Percentiles rank a stretch among this genome's conserved stretches.
Conservation (phyloP, 1,140 invertebrate species). For the Drosophila neocordata region DNA sequence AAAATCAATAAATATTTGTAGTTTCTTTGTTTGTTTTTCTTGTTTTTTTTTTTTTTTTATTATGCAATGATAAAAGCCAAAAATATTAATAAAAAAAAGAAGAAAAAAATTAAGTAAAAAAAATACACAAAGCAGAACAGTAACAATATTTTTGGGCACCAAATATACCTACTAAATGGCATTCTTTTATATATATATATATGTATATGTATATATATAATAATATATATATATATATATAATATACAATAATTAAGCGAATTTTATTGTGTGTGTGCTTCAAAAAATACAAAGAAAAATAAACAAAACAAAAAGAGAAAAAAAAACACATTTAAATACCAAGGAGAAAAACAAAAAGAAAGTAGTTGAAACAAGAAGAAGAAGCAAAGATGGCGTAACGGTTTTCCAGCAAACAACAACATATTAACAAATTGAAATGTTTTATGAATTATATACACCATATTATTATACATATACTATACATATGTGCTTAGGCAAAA, state of each 20-base stretch:
- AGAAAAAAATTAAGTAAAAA: constrained; percentile 18
- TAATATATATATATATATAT: constrained; percentile 27
- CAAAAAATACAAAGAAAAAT: constrained; percentile 19
- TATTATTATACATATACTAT: constrained; percentile 46
- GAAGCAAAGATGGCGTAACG: constrained; percentile 30
- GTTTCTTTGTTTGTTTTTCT: constrained; percentile 3
- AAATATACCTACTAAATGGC: constrained; percentile 69
- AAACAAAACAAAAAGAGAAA: background rate
- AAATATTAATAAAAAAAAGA: constrained; percentile 28
- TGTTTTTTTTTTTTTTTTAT: constrained; percentile 10
- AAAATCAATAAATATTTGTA: constrained; percentile 52
- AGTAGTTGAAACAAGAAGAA: no score
- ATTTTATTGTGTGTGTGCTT: constrained; percentile 30
- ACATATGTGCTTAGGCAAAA: constrained; percentile 43
- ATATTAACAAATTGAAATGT: constrained; percentile 70
- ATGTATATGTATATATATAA: constrained; percentile 17
- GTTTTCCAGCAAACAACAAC: constrained; percentile 53
- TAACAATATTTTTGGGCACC: constrained; percentile 80
- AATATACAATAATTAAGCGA: constrained; percentile 25
- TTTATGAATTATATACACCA: constrained; percentile 79
- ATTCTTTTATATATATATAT: constrained; percentile 46
- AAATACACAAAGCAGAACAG: constrained; percentile 41
- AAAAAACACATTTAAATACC: constrained; percentile 7
- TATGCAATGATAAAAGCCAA: constrained; percentile 20
- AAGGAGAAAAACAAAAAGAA: background rate